Conservation (phyloP, 2,113 vertebrate genomes). For the Equus quagga region DNA sequence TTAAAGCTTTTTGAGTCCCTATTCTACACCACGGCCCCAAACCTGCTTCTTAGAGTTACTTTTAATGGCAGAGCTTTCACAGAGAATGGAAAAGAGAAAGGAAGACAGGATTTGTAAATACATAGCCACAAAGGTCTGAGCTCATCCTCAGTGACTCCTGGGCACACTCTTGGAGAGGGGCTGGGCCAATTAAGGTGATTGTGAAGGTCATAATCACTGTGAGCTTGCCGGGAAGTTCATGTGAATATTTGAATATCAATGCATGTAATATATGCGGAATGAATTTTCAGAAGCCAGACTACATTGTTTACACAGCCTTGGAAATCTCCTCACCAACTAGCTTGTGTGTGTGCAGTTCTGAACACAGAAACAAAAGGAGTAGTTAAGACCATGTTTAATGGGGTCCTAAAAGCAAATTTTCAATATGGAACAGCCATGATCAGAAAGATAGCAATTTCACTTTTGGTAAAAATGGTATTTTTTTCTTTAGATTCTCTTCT, state of each 20-base stretch:
- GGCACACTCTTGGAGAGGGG: slow-evolving; percentile 1
- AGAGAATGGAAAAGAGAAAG: not conserved
- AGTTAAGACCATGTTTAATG: not conserved
- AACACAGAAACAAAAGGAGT: slow-evolving; percentile 58
- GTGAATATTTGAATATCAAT: slow-evolving; percentile 81
- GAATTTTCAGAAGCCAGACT: slow-evolving; percentile 67
- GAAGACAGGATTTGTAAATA: not conserved
- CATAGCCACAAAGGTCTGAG: not conserved
- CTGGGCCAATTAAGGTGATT: slow-evolving; percentile 76
- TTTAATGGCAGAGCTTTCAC: not conserved
- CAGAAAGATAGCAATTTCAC: not conserved
- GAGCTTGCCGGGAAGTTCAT: slow-evolving; percentile 62
- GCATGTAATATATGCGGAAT: slow-evolving; percentile 71
- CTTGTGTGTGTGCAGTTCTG: not conserved
- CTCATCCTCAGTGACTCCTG: slow-evolving; percentile 42
- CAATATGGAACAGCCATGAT: not conserved
- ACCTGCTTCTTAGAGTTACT: not conserved
- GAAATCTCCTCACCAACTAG: slow-evolving; percentile 46
- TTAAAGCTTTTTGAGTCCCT: not conserved
- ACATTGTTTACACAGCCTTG: slow-evolving; percentile 62
- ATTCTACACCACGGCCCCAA: not conserved
- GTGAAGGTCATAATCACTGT: slow-evolving; percentile 73
- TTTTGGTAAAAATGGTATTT: not conserved
- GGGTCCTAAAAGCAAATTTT: slow-evolving; percentile 36
- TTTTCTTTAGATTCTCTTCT: not conserved